Evolutionary conservation across 23 tunicate genomes (phyloP).

Genomic region (Trididemnum clinides): DNA sequence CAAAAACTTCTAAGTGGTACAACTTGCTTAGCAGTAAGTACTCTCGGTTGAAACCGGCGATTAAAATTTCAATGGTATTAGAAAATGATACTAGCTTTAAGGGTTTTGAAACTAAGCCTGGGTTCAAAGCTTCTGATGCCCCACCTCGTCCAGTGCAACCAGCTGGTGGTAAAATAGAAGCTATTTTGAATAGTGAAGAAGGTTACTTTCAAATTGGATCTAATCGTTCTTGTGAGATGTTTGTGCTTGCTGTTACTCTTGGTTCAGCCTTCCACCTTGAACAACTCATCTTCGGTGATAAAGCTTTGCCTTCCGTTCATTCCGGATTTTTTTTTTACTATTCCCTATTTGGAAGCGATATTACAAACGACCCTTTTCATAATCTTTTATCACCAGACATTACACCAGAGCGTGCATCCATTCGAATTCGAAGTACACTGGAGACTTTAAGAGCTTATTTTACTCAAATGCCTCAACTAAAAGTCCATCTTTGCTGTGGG

Average conservation of each 20-base stretch:
- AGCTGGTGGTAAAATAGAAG: slow-evolving; percentile 34
- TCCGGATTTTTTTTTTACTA: slow-evolving; percentile 90
- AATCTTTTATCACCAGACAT: slow-evolving; percentile 77
- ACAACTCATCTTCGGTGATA: slow-evolving; percentile 71
- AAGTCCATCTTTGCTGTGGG: slow-evolving; percentile 88
- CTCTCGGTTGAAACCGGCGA: slow-evolving; percentile 72
- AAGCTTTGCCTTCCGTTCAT: slow-evolving; percentile 43
- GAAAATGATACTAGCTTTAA: slow-evolving; percentile 85
- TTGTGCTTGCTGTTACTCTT: slow-evolving; percentile 80
- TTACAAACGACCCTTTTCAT: slow-evolving; percentile 87
- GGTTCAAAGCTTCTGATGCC: slow-evolving; percentile 84
- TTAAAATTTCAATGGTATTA: slow-evolving; percentile 75
- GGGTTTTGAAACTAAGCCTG: slow-evolving; percentile 36
- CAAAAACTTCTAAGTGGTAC: slow-evolving; percentile 79
- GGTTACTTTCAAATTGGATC: slow-evolving; percentile 90
- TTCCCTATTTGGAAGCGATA: slow-evolving; percentile 90
- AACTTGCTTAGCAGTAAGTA: slow-evolving; percentile 73
- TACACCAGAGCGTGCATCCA: slow-evolving; percentile 93
- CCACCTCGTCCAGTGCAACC: slow-evolving; percentile 59
- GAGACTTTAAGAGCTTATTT: slow-evolving; percentile 54
- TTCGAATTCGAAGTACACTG: slow-evolving; percentile 65
- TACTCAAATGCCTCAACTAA: slow-evolving; percentile 34
- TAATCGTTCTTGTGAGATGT: slow-evolving; percentile 57
- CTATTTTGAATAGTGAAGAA: slow-evolving; percentile 73
- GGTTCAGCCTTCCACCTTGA: slow-evolving; percentile 87